A percentile compares a stretch with the other conserved stretches of the same genome.
phyloP scores from a whole-genome alignment of 2,888 invertebrate species.

The Halictus quadricinctus region DNA sequence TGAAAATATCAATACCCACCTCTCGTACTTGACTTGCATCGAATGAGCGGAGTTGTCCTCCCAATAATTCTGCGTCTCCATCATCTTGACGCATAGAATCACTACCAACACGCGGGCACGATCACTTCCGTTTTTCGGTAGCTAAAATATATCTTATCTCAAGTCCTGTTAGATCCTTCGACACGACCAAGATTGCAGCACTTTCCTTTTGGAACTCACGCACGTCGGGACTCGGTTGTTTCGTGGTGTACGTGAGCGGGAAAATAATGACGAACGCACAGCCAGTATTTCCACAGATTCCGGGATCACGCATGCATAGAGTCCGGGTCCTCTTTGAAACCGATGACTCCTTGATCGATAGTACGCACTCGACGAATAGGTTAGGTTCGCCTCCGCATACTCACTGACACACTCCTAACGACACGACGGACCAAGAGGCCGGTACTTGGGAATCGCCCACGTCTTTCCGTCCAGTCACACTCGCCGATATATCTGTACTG shows the following conservation, averaged over 20 bases:
- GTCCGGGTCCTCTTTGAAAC: slow-evolving; percentile 32
- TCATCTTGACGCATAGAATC: slow-evolving; percentile 80
- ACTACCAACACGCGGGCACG: slow-evolving; percentile 48
- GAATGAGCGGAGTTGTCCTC: slow-evolving; percentile 83
- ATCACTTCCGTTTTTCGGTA: slow-evolving; percentile 52
- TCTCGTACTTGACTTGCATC: slow-evolving; percentile 84
- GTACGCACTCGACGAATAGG: slow-evolving; percentile 61
- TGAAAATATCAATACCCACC: slow-evolving; percentile 78
- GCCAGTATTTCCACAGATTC: slow-evolving; percentile 4
- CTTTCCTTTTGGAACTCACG: slow-evolving; percentile 20
- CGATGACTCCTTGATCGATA: slow-evolving; percentile 59
- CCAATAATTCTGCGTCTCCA: slow-evolving; percentile 84
- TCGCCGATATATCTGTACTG: slow-evolving; percentile 66
- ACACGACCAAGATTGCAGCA: slow-evolving; percentile 7
- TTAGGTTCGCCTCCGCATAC: slow-evolving; percentile 71
- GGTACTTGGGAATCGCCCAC: slow-evolving; percentile 69
- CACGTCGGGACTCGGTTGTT: slow-evolving; percentile 1
- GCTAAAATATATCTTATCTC: background rate
- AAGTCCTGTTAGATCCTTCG: background rate
- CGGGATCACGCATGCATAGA: slow-evolving; percentile 16
- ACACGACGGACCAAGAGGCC: slow-evolving; percentile 60
- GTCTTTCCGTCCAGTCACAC: slow-evolving; percentile 70
- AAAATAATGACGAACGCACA: slow-evolving; percentile 28
- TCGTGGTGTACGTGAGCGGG: slow-evolving; percentile 11
- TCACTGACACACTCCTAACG: slow-evolving; percentile 73